Evolutionary conservation across 2,888 invertebrate species (phyloP).

Genomic region (Sphaerophoria rueppellii): DNA sequence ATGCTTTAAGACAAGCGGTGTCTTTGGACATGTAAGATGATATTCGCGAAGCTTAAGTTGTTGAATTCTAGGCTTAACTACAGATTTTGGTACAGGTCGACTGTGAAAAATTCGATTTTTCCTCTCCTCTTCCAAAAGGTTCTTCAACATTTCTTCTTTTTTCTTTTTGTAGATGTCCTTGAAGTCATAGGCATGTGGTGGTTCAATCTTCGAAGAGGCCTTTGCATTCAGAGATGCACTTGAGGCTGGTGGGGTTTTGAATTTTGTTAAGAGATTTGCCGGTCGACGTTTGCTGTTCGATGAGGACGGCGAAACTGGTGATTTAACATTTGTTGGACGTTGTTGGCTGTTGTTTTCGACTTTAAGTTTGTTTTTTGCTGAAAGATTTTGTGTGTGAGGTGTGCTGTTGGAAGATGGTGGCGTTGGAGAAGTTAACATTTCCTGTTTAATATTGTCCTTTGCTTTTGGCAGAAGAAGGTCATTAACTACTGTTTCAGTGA

Average conservation of each 20-base stretch:
- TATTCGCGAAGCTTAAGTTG: neutral
- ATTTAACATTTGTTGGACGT: slow-evolving; percentile 23
- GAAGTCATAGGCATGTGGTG: slow-evolving; percentile 77
- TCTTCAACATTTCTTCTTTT: slow-evolving; percentile 75
- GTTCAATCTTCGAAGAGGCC: slow-evolving; percentile 20
- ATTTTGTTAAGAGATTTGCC: slow-evolving; percentile 48
- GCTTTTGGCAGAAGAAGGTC: slow-evolving; percentile 10
- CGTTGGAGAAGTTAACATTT: too few species aligned
- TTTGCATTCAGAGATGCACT: neutral
- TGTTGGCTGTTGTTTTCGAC: slow-evolving; percentile 9
- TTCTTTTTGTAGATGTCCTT: slow-evolving; percentile 78
- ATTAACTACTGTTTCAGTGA: neutral
- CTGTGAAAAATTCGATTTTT: slow-evolving; percentile 80
- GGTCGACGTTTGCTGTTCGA: slow-evolving; percentile 44
- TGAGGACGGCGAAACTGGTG: slow-evolving; percentile 10
- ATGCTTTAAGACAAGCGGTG: slow-evolving; percentile 78
- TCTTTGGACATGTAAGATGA: slow-evolving; percentile 76
- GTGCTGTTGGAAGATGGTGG: too few species aligned
- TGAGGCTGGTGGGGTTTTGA: slow-evolving; percentile 42
- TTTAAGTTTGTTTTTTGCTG: slow-evolving; percentile 15
- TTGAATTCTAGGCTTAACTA: slow-evolving; percentile 29
- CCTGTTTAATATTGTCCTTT: slow-evolving; percentile 14
- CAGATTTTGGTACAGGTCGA: slow-evolving; percentile 79
- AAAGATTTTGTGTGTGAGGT: too few species aligned
- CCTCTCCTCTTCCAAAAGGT: slow-evolving; percentile 77